A percentile compares a stretch with the other conserved stretches of the same genome.
These are phyloP conservation scores for Calameuta idolon DNA, from an alignment of 2,888 invertebrate species.

Conservation along the genomic window DNA sequence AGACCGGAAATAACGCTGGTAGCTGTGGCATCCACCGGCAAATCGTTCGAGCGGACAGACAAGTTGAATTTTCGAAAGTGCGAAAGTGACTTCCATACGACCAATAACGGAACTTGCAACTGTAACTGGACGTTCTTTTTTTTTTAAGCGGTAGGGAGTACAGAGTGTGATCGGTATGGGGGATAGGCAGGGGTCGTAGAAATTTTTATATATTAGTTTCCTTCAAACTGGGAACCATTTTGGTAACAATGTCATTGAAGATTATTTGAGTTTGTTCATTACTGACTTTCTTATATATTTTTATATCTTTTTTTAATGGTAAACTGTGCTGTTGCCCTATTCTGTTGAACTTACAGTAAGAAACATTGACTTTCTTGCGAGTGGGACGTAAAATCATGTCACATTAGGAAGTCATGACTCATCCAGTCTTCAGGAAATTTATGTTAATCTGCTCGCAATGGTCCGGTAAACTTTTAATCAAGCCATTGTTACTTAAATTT, in stretches of 20 bases:
- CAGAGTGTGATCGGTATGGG: not conserved
- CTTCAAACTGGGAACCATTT: not conserved
- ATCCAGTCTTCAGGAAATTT: not conserved
- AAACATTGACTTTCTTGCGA: not conserved
- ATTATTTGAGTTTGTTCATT: not conserved
- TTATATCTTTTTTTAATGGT: not conserved
- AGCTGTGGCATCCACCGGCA: constrained; percentile 50
- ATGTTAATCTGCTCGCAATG: not conserved
- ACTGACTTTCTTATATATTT: not conserved
- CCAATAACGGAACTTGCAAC: constrained; percentile 1
- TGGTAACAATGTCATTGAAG: not conserved
- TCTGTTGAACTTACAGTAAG: not conserved
- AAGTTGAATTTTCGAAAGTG: constrained; percentile 37
- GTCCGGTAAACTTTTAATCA: constrained; percentile 21
- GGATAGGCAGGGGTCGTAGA: not conserved
- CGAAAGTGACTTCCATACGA: constrained; percentile 26
- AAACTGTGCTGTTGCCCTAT: not conserved
- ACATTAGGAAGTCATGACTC: not conserved
- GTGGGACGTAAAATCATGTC: not conserved
- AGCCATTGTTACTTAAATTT: constrained; percentile 1
- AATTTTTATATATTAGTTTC: not conserved
- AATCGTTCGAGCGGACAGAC: constrained; percentile 40
- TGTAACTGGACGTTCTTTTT: not conserved
- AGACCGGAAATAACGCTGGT: constrained; percentile 61
- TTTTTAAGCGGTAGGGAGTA: not conserved